Evolutionary conservation across 2,113 vertebrate species (phyloP).

Genomic region (Galbula dea): DNA sequence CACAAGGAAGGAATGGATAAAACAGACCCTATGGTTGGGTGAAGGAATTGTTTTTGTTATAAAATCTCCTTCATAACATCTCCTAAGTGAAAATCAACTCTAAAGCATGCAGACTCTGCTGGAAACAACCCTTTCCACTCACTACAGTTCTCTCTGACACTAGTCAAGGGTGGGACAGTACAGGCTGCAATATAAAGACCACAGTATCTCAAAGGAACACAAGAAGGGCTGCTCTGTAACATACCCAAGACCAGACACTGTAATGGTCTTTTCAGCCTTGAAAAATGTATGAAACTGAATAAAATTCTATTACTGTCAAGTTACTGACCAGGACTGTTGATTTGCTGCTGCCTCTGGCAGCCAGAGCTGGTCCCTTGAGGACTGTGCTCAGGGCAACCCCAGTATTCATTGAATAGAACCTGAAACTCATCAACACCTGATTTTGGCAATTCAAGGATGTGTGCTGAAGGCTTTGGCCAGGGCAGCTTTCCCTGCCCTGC

Average conservation of each 20-base stretch:
- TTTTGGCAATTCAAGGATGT: not conserved
- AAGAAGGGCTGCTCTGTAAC: not conserved
- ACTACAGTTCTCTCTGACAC: not conserved
- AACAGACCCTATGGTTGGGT: not conserved
- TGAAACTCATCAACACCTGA: not conserved
- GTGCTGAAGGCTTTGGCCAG: not conserved
- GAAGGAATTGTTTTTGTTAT: constrained; percentile 33
- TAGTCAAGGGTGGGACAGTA: not conserved
- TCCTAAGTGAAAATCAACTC: constrained; percentile 16
- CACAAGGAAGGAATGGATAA: constrained; percentile 1
- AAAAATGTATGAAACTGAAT: not conserved
- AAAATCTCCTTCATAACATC: not conserved
- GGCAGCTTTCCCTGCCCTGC: not conserved
- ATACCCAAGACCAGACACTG: not conserved
- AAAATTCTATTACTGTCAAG: not conserved
- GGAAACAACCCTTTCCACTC: not conserved
- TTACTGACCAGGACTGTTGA: not conserved
- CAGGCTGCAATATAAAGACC: not conserved
- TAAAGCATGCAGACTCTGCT: not conserved
- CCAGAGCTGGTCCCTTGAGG: not conserved
- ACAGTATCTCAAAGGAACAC: not conserved
- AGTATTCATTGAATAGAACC: not conserved
- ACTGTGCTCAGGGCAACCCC: not conserved
- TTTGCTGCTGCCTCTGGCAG: not conserved
- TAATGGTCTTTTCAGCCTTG: not conserved